Evolutionary conservation across 2,797 vertebrate species (phyloP).

Genomic region (Nyctalus aviator): DNA sequence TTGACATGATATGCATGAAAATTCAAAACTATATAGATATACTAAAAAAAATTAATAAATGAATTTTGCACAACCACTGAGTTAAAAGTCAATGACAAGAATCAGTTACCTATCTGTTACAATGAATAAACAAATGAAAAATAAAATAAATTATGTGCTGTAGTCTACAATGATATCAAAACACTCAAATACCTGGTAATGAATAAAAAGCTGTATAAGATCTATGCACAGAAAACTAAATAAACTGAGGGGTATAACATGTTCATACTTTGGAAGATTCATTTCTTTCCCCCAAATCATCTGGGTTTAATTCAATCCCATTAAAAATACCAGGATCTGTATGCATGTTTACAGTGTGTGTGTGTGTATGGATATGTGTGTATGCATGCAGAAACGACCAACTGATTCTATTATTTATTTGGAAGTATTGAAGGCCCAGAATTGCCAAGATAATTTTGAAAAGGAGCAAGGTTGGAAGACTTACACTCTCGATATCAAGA

Average conservation of each 20-base stretch:
- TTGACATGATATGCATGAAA: not conserved
- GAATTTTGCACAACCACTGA: not conserved
- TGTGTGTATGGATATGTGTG: not conserved
- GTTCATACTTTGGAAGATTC: not conserved
- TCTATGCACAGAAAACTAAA: not conserved
- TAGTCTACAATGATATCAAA: not conserved
- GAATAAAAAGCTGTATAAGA: not conserved
- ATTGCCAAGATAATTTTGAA: not conserved
- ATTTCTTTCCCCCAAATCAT: not conserved
- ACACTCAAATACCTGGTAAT: not conserved
- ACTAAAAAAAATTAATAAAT: constrained; percentile 15
- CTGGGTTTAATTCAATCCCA: not conserved
- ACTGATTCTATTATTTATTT: not conserved
- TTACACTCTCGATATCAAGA: not conserved
- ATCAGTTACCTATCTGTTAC: not conserved
- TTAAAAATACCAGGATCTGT: not conserved
- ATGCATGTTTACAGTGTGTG: not conserved
- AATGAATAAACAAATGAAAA: not conserved
- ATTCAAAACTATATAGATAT: not conserved
- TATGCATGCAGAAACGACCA: not conserved
- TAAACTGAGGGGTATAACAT: not conserved
- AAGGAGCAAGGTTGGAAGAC: not conserved
- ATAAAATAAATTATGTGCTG: not conserved
- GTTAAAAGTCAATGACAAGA: constrained; percentile 24
- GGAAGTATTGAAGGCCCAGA: not conserved